Evolutionary conservation across 1,140 invertebrate genomes (phyloP).

Genomic region (Goniozus legneri): DNA sequence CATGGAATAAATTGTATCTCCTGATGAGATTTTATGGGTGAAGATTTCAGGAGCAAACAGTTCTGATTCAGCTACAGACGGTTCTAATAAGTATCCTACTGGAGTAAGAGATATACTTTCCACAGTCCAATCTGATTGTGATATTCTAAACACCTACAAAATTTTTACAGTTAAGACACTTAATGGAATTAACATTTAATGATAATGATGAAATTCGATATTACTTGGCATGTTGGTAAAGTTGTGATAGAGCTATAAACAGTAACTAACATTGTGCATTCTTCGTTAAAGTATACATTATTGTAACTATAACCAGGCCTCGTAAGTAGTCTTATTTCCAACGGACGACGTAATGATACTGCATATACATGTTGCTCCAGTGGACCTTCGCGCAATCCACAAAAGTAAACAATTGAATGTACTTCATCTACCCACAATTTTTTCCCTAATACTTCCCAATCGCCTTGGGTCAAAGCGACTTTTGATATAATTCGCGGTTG

Average conservation of each 20-base stretch:
- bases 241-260: constrained; percentile 86
- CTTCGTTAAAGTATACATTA: constrained; percentile 77
- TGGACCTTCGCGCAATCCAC: constrained; percentile 74
- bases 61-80: constrained; percentile 58
- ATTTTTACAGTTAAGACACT: too few relatives aligned
- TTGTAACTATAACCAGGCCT: constrained; percentile 72
- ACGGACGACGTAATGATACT: constrained; percentile 65
- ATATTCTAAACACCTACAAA: constrained; percentile 66
- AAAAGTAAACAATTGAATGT: constrained; percentile 75
- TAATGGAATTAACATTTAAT: not conserved
- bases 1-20: constrained; percentile 83
- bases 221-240: constrained; percentile 70
- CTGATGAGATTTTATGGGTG: constrained; percentile 67
- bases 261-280: constrained; percentile 80
- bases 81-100: constrained; percentile 69
- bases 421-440: constrained; percentile 75
- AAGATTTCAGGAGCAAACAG: constrained; percentile 72
- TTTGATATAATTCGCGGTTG: constrained; percentile 63
- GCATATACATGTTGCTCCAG: constrained; percentile 82
- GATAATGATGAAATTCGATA: not conserved
- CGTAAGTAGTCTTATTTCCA: constrained; percentile 69
- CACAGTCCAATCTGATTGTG: constrained; percentile 61
- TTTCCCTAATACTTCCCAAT: constrained; percentile 78
- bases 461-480: constrained; percentile 72
- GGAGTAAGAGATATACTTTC: constrained; percentile 65